Percentiles rank a stretch among this genome's conserved stretches.
These are phyloP conservation scores for Epiblema foenella DNA, from an alignment of 2,888 invertebrate species.

Conservation along the genomic window DNA sequence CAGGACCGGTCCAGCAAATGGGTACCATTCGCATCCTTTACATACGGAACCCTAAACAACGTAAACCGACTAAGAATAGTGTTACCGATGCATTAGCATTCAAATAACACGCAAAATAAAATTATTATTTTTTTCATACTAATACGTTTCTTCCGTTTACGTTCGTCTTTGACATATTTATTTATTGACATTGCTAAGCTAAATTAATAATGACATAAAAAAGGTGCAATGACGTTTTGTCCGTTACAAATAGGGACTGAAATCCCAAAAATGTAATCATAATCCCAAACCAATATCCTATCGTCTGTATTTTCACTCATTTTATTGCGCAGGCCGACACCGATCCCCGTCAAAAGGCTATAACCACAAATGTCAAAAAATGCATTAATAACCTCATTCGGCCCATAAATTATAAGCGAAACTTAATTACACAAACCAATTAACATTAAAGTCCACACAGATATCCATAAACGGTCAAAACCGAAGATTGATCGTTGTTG, in stretches of 20 bases:
- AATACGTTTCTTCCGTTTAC: too few relatives aligned
- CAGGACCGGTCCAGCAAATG: neutral
- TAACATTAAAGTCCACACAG: constrained; percentile 69
- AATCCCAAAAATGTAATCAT: constrained; percentile 11
- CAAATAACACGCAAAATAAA: too few relatives aligned
- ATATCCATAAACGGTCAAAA: constrained; percentile 60
- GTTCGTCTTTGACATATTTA: too few relatives aligned
- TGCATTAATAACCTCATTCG: constrained; percentile 45
- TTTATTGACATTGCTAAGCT: too few relatives aligned
- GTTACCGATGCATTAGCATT: too few relatives aligned
- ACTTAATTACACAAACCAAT: constrained; percentile 73
- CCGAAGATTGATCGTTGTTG: constrained; percentile 70
- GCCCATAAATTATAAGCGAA: constrained; percentile 69
- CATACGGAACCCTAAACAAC: neutral
- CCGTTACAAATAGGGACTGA: neutral
- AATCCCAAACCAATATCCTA: constrained; percentile 13
- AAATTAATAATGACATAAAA: too few relatives aligned
- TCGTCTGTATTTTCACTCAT: constrained; percentile 17
- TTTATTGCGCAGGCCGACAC: constrained; percentile 12
- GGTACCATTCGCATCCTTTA: neutral
- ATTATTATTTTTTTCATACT: too few relatives aligned
- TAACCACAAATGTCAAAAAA: constrained; percentile 43
- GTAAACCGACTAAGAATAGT: neutral
- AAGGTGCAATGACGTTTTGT: too few relatives aligned
- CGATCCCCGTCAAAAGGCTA: constrained; percentile 30